phyloP scores from a whole-genome alignment of 2,888 invertebrate species.

The Hydrotaea cyrtoneurina region DNA sequence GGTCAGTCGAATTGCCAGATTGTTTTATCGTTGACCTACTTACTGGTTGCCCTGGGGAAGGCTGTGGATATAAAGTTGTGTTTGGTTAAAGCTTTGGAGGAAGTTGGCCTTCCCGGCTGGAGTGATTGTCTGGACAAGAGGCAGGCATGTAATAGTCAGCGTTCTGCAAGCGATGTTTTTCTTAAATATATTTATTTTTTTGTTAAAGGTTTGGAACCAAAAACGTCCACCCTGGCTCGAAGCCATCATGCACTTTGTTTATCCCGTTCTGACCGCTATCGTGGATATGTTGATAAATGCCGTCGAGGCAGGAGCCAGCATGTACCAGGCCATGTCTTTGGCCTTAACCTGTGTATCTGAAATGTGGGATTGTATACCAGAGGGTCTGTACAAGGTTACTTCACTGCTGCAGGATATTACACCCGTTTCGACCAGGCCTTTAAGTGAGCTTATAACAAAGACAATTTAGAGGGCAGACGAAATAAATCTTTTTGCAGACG shows the following conservation, averaged over 20 bases:
- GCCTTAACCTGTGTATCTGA: conserved; percentile 87
- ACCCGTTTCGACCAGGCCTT: conserved; percentile 86
- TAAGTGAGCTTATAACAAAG: conserved; percentile 81
- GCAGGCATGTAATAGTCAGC: conserved; percentile 82
- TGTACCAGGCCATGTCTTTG: conserved; percentile 90
- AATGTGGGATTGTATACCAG: conserved; percentile 86
- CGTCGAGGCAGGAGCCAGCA: conserved; percentile 88
- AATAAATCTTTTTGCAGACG: too few species aligned
- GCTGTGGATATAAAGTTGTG: conserved; percentile 85
- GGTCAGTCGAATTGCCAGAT: conserved; percentile 83
- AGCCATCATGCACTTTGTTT: conserved; percentile 85
- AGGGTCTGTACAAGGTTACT: conserved; percentile 83
- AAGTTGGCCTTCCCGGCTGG: conserved; percentile 84
- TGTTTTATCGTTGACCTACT: conserved; percentile 84
- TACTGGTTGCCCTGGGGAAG: conserved; percentile 85
- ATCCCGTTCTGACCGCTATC: conserved; percentile 84
- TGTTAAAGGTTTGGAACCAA: conserved; percentile 89
- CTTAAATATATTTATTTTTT: neutral
- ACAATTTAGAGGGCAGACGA: neutral
- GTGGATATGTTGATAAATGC: conserved; percentile 87
- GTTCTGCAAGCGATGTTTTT: neutral
- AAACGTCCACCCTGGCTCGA: conserved; percentile 89
- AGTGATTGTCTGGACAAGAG: conserved; percentile 88
- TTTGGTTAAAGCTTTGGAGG: conserved; percentile 84
- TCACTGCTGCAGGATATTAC: conserved; percentile 85